Base-by-base conservation (phyloP, 23 tunicate species). In the Styela plicata region DNA sequence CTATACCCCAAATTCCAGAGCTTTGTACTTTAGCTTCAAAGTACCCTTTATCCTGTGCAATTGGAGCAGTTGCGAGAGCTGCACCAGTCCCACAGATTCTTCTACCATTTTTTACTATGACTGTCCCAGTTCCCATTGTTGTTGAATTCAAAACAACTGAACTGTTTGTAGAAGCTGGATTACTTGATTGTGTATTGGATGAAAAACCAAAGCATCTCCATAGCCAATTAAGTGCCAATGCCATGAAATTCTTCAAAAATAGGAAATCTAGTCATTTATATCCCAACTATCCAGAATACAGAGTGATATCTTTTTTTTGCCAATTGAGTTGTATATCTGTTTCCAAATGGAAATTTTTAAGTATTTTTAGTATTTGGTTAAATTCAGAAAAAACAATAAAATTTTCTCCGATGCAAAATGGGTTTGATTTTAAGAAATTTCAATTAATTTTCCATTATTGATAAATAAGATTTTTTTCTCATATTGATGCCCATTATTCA, bases 21-120 rank as follows among this genome's bases (percentile, higher is more conserved):
- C 91, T 85, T 69, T 96, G 99, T 29, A 96, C 35, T 53, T 96
- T 96, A 24, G 86, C 96, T 91, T 96, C 97, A 79, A 96, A 96
- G 80, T 96, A 96, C 20, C 90, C 97, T 82, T 96, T 96, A 62
- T 96, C 99, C 83, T 96, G 99, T 10, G 79, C 91, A 13, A 96
- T 96, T 17, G 82, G 66, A 22, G 93, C 85, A 63, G 82, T 90
- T 0, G 89, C 99, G 0, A 96, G 36, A 26, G 88, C 85, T 7
- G 82, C 96, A 1, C 99, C 99, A 32, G 94, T 90, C 3, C 99
- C 99, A 76, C 99, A 96, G 24, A 96, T 80, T 33, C 99, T 85
- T 73, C 70, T 74, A 1, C 99, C 99, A 84, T 80, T 90, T 77
- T 96, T 96, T 16, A 96, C 96, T 57, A 96, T 96, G 21, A 96